Conservation (phyloP, 2,797 vertebrate genomes). For the Acanthornis magna region DNA sequence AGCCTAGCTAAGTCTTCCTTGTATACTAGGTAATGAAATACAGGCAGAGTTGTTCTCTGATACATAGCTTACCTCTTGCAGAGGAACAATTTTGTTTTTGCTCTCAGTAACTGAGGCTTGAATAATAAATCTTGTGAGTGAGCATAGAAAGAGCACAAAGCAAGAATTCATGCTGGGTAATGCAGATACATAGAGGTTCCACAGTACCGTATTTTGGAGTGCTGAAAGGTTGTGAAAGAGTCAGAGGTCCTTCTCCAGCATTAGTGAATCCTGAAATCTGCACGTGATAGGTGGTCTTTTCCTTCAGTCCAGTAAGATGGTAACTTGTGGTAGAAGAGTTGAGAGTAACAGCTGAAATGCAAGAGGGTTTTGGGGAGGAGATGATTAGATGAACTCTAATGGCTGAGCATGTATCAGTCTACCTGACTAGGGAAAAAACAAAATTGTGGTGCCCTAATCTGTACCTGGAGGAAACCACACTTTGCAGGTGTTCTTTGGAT, state of each 20-base stretch:
- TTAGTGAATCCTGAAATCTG: constrained; percentile 81
- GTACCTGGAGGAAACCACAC: neutral
- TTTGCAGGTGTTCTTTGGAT: neutral
- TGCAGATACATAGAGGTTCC: neutral
- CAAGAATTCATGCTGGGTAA: neutral
- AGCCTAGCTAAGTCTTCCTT: neutral
- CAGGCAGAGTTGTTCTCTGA: neutral
- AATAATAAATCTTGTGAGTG: neutral
- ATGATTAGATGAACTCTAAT: accelerated
- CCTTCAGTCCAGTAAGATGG: constrained; percentile 67
- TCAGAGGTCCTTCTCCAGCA: constrained; percentile 76
- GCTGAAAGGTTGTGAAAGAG: constrained; percentile 48
- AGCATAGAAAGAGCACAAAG: neutral
- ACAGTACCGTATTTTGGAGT: constrained; percentile 61
- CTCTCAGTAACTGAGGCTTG: neutral
- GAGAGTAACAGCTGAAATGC: constrained; percentile 74
- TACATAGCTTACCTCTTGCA: neutral
- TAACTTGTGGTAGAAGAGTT: constrained; percentile 56
- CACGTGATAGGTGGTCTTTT: constrained; percentile 70
- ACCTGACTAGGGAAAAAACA: neutral
- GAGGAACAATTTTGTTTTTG: neutral
- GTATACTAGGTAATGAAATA: neutral
- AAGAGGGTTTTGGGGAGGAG: neutral
- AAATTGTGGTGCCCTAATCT: neutral
- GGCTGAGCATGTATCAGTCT: neutral